phyloP scores from a whole-genome alignment of 92 coral and sea anemone species.

The Actinostola sp. region DNA sequence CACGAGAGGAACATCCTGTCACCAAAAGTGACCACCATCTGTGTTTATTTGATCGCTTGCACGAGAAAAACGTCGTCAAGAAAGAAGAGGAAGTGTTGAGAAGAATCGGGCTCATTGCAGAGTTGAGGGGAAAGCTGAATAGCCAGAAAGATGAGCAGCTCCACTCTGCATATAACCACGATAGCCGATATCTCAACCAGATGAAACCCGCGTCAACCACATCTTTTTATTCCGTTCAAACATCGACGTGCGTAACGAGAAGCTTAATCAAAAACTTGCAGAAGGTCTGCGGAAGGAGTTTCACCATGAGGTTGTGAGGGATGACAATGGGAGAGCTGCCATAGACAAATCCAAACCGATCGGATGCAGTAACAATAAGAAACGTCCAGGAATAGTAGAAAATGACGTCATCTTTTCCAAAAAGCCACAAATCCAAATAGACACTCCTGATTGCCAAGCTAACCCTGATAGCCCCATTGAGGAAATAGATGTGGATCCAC shows the following conservation, averaged over 20 bases:
- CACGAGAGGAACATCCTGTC: conserved; percentile 40
- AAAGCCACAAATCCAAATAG: too few relatives aligned
- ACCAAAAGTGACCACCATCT: conserved; percentile 41
- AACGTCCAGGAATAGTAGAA: background rate
- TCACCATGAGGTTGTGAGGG: conserved; percentile 14
- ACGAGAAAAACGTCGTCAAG: conserved; percentile 47
- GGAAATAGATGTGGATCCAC: conserved; percentile 8
- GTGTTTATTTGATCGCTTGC: conserved; percentile 58
- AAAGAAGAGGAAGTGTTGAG: conserved; percentile 43
- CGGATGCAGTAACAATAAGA: background rate
- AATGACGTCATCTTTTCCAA: too few relatives aligned
- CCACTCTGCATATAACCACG: conserved; percentile 43
- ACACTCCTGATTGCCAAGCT: background rate
- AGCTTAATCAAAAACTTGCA: conserved; percentile 4
- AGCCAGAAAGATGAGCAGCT: conserved; percentile 62
- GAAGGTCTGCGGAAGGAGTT: background rate
- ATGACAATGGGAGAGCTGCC: conserved; percentile 34
- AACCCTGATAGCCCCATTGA: background rate
- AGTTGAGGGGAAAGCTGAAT: conserved; percentile 50
- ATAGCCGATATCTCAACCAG: conserved; percentile 40
- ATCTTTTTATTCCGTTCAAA: conserved; percentile 55
- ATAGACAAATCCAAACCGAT: conserved; percentile 30
- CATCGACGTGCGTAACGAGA: conserved; percentile 41
- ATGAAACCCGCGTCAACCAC: conserved; percentile 58
- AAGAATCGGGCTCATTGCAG: conserved; percentile 34